Conservation (phyloP, 2,113 vertebrate species). For the Cettia cetti region DNA sequence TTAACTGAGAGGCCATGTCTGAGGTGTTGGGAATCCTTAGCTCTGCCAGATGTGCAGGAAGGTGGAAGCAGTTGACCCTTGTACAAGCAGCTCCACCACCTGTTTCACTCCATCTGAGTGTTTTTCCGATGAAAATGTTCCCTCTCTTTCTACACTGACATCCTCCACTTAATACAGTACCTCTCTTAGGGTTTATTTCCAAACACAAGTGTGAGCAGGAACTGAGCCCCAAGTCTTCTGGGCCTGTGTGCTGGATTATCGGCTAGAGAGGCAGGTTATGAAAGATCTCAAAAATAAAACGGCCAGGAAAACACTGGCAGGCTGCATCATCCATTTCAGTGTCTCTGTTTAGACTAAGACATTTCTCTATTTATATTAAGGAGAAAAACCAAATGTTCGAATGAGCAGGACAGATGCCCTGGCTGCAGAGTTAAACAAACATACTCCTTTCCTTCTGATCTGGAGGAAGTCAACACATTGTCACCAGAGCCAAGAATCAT, state of each 20-base stretch:
- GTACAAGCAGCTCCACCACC: neutral
- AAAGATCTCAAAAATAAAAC: constrained; percentile 33
- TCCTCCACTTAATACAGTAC: neutral
- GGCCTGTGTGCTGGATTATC: neutral
- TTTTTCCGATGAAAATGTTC: neutral
- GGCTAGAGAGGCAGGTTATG: neutral
- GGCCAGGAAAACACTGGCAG: neutral
- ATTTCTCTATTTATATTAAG: constrained; percentile 21
- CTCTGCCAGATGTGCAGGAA: neutral
- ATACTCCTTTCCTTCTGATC: neutral
- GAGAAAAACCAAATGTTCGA: neutral
- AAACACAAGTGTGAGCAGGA: neutral
- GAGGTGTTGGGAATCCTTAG: neutral
- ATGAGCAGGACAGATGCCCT: constrained; percentile 9
- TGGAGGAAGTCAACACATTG: constrained; percentile 9
- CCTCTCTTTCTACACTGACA: neutral
- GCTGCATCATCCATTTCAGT: neutral
- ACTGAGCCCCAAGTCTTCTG: neutral
- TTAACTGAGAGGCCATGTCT: neutral
- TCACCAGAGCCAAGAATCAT: neutral
- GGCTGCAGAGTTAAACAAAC: constrained; percentile 21
- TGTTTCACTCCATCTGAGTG: neutral
- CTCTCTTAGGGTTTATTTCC: neutral
- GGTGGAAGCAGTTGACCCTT: neutral
- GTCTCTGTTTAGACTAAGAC: constrained; percentile 38